Evolutionary conservation across 2,888 invertebrate species (phyloP).

Genomic region (Polyploca ridens): DNA sequence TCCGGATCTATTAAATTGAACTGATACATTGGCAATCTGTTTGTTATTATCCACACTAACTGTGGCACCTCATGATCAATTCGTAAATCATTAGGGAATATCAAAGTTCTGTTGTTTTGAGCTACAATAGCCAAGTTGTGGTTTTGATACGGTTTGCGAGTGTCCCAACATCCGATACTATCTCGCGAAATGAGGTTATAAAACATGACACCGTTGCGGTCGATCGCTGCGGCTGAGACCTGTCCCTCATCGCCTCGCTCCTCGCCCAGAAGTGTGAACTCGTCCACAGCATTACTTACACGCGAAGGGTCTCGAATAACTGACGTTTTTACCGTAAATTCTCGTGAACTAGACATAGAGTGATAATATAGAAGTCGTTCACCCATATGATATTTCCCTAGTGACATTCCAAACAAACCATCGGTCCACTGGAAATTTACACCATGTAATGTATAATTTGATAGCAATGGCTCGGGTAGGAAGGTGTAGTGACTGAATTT

Average conservation of each 20-base stretch:
- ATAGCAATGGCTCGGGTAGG: slow-evolving; percentile 89
- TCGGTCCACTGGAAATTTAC: slow-evolving; percentile 93
- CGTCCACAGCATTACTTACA: slow-evolving; percentile 63
- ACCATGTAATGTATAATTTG: slow-evolving; percentile 90
- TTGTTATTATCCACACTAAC: slow-evolving; percentile 90
- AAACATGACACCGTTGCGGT: slow-evolving; percentile 90
- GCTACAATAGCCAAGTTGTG: slow-evolving; percentile 87
- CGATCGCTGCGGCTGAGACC: slow-evolving; percentile 90
- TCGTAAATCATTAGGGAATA: slow-evolving; percentile 92
- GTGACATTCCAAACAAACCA: slow-evolving; percentile 90
- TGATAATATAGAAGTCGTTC: slow-evolving; percentile 91
- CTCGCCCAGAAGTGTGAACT: slow-evolving; percentile 74
- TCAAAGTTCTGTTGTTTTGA: slow-evolving; percentile 85
- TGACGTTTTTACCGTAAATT: slow-evolving; percentile 89
- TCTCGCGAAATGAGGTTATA: slow-evolving; percentile 92
- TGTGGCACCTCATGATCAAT: slow-evolving; percentile 89
- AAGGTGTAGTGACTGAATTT: slow-evolving; percentile 88
- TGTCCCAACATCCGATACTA: slow-evolving; percentile 93
- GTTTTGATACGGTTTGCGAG: slow-evolving; percentile 88
- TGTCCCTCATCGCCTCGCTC: slow-evolving; percentile 87
- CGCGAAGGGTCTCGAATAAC: slow-evolving; percentile 87
- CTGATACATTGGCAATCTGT: slow-evolving; percentile 90
- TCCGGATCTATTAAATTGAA: slow-evolving; percentile 87
- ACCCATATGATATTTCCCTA: slow-evolving; percentile 83
- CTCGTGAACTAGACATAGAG: slow-evolving; percentile 92